Percentiles rank a stretch among this genome's conserved stretches.
phyloP scores from a whole-genome alignment of 1,140 invertebrate genomes.

The Heliconius hermathena region DNA sequence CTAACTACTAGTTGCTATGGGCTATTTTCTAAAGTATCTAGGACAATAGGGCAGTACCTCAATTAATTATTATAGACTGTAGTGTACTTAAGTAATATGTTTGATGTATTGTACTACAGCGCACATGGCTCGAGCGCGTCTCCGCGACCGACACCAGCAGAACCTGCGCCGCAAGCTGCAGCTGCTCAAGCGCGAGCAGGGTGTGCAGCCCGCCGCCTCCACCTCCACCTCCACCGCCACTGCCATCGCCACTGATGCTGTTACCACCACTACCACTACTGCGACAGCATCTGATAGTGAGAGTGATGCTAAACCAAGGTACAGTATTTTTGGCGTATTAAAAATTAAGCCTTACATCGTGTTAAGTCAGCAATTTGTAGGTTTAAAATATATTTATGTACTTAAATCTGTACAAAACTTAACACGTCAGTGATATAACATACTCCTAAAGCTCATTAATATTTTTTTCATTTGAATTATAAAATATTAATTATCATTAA shows the following conservation, averaged over 20 bases:
- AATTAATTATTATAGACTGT: neutral
- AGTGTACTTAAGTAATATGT: neutral
- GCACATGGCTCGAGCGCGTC: slow-evolving; percentile 95
- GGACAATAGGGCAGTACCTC: too few relatives aligned
- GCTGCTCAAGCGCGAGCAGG: slow-evolving; percentile 94
- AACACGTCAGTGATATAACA: too few relatives aligned
- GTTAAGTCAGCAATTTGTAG: too few relatives aligned
- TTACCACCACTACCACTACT: neutral
- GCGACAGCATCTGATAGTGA: neutral
- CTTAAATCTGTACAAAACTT: too few relatives aligned
- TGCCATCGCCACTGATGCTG: neutral
- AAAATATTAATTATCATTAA: too few relatives aligned
- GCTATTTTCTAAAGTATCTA: too few relatives aligned
- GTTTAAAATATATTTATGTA: too few relatives aligned
- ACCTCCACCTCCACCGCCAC: neutral
- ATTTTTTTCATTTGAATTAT: too few relatives aligned
- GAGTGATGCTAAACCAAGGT: neutral
- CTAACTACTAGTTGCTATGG: too few relatives aligned
- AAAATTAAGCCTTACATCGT: too few relatives aligned
- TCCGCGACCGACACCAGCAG: slow-evolving; percentile 95
- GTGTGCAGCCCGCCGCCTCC: slow-evolving; percentile 75
- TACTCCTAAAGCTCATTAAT: too few relatives aligned
- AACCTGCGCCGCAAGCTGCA: slow-evolving; percentile 95
- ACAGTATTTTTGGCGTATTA: too few relatives aligned
- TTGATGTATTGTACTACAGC: slow-evolving; percentile 79